Percentiles rank a stretch among this genome's conserved stretches.
Conservation (phyloP, 2,113 vertebrate genomes). For the Carlito syrichta region DNA sequence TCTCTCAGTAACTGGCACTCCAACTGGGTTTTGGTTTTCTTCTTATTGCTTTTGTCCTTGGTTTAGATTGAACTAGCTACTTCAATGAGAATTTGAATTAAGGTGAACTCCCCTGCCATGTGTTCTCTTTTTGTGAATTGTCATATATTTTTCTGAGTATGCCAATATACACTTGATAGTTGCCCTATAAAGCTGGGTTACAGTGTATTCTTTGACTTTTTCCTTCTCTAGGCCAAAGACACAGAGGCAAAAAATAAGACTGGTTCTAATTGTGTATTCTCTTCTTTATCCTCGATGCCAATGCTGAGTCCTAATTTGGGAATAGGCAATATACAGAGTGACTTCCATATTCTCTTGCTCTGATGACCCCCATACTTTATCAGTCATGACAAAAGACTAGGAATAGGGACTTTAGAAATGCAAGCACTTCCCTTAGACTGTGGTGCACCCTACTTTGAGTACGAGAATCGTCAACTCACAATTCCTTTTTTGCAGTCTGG, state of each 20-base stretch:
- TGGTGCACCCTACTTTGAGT: not conserved
- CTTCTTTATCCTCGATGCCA: not conserved
- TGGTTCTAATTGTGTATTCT: not conserved
- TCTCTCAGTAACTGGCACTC: not conserved
- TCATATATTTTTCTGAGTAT: not conserved
- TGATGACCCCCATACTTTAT: not conserved
- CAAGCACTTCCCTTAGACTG: not conserved
- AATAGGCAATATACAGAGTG: accelerated
- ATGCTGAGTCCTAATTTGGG: not conserved
- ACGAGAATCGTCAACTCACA: not conserved
- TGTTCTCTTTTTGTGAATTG: not conserved
- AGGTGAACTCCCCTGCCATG: not conserved
- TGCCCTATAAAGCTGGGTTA: not conserved
- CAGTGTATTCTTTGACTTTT: not conserved
- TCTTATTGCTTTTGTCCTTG: not conserved
- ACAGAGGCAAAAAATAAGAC: not conserved
- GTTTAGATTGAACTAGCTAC: not conserved
- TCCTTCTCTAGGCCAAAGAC: too few relatives aligned
- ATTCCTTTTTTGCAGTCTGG: not conserved
- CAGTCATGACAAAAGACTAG: not conserved
- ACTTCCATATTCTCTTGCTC: not conserved
- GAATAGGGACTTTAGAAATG: not conserved
- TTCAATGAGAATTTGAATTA: not conserved
- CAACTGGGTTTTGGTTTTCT: not conserved
- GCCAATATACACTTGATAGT: not conserved